A percentile compares a stretch with the other conserved stretches of the same genome.
These are phyloP conservation scores for Gymnothorax reevesii DNA, from an alignment of 2,797 vertebrate species.

Conservation along the genomic window DNA sequence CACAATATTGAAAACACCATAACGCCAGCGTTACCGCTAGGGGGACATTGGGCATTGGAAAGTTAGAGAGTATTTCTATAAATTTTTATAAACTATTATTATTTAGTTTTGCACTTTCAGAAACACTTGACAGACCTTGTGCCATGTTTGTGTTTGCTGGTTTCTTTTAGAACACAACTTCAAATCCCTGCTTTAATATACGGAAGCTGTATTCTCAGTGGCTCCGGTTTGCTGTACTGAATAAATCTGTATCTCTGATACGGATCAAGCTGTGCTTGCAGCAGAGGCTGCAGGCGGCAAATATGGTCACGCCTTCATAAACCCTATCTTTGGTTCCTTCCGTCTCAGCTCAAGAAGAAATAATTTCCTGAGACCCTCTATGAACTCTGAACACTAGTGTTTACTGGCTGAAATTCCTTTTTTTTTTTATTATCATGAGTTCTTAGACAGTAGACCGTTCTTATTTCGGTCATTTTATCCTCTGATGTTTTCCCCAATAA, in stretches of 20 bases:
- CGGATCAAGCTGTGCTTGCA: neutral
- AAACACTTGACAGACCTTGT: no score
- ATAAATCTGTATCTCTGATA: neutral
- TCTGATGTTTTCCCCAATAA: neutral
- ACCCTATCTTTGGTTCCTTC: neutral
- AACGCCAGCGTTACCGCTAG: no score
- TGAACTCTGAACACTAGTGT: conserved; percentile 33
- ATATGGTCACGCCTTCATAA: no score
- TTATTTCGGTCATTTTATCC: neutral
- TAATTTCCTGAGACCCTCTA: conserved; percentile 39
- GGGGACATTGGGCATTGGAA: no score
- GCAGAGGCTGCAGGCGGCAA: no score
- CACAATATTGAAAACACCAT: no score
- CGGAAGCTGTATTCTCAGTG: neutral
- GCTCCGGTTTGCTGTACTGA: neutral
- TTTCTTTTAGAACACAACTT: neutral
- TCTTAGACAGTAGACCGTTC: neutral
- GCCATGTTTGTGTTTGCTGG: neutral
- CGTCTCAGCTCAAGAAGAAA: conserved; percentile 23
- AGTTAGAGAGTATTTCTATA: no score
- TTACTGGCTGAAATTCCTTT: conserved; percentile 27
- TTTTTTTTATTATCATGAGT: conserved; percentile 35
- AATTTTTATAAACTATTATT: no score
- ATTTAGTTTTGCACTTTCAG: no score
- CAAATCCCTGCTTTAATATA: neutral